Conservation (phyloP, 1,140 invertebrate genomes). For the Laodelphax striatellus region DNA sequence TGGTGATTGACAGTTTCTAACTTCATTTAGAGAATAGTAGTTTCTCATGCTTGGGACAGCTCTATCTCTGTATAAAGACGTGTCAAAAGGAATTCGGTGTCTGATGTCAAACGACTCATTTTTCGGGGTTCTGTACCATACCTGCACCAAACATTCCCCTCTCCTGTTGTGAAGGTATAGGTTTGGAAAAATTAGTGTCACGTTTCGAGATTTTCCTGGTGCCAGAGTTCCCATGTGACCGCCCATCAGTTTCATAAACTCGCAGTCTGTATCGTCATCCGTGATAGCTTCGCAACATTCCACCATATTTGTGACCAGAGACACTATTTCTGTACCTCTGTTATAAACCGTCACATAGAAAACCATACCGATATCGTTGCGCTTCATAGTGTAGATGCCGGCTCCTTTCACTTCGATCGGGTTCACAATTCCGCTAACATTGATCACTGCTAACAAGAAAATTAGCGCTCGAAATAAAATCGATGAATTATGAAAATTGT, state of each 20-base stretch:
- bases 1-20: slow-evolving; percentile 29
- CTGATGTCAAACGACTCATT: slow-evolving; percentile 12
- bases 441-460: too few species aligned
- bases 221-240: slow-evolving; percentile 18
- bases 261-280: slow-evolving; percentile 19
- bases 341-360: too few species aligned
- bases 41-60: not conserved
- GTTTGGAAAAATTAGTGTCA: slow-evolving; percentile 20
- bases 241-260: slow-evolving; percentile 22
- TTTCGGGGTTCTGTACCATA: not conserved
- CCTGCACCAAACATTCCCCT: slow-evolving; percentile 6
- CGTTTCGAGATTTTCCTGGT: slow-evolving; percentile 14
- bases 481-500: too few species aligned
- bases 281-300: slow-evolving; percentile 20
- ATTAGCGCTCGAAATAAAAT: too few species aligned
- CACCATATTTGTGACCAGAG: slow-evolving; percentile 15
- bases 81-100: not conserved
- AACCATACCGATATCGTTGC: too few species aligned
- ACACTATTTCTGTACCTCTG: too few species aligned
- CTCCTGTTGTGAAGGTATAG: slow-evolving; percentile 3
- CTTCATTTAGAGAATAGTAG: slow-evolving; percentile 19
- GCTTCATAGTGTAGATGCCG: too few species aligned
- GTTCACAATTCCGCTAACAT: too few species aligned
- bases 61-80: not conserved
- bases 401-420: too few species aligned